phyloP scores from a whole-genome alignment of 2,888 invertebrate species.

The Hydriomena furcata region DNA sequence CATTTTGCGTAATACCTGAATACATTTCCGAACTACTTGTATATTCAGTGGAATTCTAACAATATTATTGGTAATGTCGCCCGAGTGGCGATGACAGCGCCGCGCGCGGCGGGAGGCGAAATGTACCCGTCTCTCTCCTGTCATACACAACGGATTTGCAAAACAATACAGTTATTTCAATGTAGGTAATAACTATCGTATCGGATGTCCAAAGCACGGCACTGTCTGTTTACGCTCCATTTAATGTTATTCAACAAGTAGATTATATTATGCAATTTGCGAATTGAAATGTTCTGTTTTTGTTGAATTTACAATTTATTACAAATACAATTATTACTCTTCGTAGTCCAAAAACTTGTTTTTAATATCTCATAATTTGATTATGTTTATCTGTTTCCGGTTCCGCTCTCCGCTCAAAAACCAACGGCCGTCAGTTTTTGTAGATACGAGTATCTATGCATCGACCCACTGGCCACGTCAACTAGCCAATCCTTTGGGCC shows the following conservation, averaged over 20 bases:
- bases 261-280: conserved; percentile 14
- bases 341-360: too few species aligned
- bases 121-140: conserved; percentile 62
- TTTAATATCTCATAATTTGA: too few species aligned
- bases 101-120: conserved; percentile 62
- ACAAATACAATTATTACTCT: too few species aligned
- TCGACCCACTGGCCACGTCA: too few species aligned
- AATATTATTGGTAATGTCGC: conserved; percentile 51
- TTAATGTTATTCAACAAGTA: conserved; percentile 34
- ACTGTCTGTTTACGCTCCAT: conserved; percentile 52
- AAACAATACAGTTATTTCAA: conserved; percentile 72
- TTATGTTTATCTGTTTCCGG: too few species aligned
- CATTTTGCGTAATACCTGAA: too few species aligned
- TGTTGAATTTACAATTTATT: background rate
- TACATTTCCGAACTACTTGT: background rate
- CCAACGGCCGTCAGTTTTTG: too few species aligned
- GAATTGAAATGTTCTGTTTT: conserved; percentile 6
- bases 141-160: conserved; percentile 38
- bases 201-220: conserved; percentile 67
- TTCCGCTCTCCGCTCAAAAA: too few species aligned
- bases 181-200: conserved; percentile 65
- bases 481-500: too few species aligned
- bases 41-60: conserved; percentile 15
- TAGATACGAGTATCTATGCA: too few species aligned
- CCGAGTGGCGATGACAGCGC: conserved; percentile 72